These are phyloP conservation scores for Mesitornis unicolor DNA, from an alignment of 2,113 vertebrate species.

Conservation along the genomic window DNA sequence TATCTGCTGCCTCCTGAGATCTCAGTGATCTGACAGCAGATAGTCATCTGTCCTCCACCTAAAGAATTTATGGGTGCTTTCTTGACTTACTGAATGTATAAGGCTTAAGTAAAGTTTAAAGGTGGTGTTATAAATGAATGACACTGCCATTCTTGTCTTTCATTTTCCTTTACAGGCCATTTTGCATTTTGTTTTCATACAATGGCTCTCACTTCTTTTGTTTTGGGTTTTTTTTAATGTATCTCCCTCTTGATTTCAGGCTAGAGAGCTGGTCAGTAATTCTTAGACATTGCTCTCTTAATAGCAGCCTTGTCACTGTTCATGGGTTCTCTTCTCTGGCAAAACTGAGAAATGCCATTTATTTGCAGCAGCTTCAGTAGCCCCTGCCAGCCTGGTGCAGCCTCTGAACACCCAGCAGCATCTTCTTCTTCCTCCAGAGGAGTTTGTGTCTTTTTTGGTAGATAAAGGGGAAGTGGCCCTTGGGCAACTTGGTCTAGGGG, in stretches of 20 bases:
- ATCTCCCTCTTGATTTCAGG: not conserved
- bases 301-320: not conserved
- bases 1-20: not conserved
- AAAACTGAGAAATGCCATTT: not conserved
- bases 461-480: not conserved
- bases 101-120: not conserved
- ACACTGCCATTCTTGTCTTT: not conserved
- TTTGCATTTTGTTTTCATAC: not conserved
- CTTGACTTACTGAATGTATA: not conserved
- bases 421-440: not conserved
- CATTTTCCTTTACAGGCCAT: not conserved
- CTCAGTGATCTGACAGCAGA: not conserved
- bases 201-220: not conserved
- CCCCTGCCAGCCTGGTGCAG: not conserved
- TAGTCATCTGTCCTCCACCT: not conserved
- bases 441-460: not conserved
- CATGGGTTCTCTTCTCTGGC: not conserved
- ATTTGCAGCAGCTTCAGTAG: not conserved
- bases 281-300: not conserved
- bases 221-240: too few relatives aligned
- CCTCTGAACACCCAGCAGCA: not conserved
- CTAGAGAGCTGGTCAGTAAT: not conserved
- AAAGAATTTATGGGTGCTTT: not conserved
- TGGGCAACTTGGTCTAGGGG: accelerated
- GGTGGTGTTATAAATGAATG: not conserved